phyloP scores from a whole-genome alignment of 1,140 invertebrate species.

The Dryas iulia region DNA sequence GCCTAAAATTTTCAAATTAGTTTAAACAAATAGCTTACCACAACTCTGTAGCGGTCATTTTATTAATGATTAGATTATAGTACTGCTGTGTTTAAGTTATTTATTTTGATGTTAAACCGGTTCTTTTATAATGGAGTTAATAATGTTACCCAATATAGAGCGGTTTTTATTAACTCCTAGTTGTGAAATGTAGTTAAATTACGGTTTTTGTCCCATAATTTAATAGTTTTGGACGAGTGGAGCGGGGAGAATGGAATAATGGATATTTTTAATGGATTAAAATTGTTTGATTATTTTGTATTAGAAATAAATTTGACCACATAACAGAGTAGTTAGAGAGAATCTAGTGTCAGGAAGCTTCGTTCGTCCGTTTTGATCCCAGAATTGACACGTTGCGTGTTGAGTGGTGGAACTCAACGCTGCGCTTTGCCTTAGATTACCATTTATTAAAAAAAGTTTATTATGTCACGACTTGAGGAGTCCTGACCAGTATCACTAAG shows the following conservation, averaged over 20 bases:
- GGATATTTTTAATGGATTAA: background rate
- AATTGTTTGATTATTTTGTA: no score
- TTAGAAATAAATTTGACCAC: no score
- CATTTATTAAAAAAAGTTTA: no score
- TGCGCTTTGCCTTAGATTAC: no score
- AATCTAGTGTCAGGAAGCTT: no score
- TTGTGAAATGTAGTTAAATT: background rate
- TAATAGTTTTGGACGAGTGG: background rate
- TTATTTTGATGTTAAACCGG: constrained; percentile 17
- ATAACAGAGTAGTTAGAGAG: no score
- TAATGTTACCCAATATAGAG: background rate
- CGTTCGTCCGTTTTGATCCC: no score
- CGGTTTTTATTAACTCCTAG: background rate
- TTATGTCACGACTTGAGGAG: no score
- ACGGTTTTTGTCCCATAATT: background rate
- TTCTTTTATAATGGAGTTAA: background rate
- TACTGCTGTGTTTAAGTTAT: constrained; percentile 23
- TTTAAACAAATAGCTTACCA: constrained; percentile 30
- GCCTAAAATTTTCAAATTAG: constrained; percentile 25
- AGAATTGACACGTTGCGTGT: no score
- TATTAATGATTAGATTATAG: constrained; percentile 26
- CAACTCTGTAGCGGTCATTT: constrained; percentile 16
- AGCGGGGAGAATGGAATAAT: background rate
- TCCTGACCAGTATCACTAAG: no score
- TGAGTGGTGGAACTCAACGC: no score